Evolutionary conservation across 2,888 invertebrate genomes (phyloP).

Genomic region (Caenorhabditis uteleia): DNA sequence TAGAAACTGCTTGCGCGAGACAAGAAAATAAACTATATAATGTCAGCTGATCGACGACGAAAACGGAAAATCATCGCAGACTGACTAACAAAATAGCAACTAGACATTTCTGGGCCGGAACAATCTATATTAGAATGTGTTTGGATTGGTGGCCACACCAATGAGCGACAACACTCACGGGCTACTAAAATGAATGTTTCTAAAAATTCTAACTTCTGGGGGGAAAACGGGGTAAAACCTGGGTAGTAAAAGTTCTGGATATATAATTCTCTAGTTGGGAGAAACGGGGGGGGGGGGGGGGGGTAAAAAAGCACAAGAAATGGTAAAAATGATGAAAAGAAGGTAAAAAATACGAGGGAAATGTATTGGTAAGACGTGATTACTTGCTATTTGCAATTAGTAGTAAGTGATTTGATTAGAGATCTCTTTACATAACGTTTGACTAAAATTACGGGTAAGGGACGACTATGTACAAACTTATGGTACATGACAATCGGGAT

Average conservation of each 20-base stretch:
- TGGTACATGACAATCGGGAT: slow-evolving; percentile 14
- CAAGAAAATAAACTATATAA: slow-evolving; percentile 39
- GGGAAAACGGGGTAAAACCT: too few species aligned
- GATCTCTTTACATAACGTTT: slow-evolving; percentile 7
- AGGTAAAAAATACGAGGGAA: not conserved
- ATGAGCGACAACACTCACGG: too few species aligned
- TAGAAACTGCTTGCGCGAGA: too few species aligned
- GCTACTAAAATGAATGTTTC: too few species aligned
- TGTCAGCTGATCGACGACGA: slow-evolving; percentile 8
- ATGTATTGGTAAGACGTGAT: slow-evolving; percentile 11
- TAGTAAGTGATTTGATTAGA: slow-evolving; percentile 19
- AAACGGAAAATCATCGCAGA: slow-evolving; percentile 1
- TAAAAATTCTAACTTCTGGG: too few species aligned
- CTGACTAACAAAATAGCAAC: slow-evolving; percentile 25
- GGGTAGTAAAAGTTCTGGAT: too few species aligned
- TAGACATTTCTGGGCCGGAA: slow-evolving; percentile 14
- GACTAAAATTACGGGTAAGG: too few species aligned
- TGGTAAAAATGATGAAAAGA: slow-evolving; percentile 16
- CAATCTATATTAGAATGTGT: slow-evolving; percentile 39
- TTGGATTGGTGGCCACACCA: too few species aligned
- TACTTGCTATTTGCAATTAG: slow-evolving; percentile 25
- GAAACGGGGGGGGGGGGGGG: too few species aligned
- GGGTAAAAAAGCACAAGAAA: slow-evolving; percentile 28
- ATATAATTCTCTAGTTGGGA: too few species aligned
- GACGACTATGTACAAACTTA: slow-evolving; percentile 32